Conservation (phyloP, 2,797 vertebrate genomes). For the Sus cebifrons region DNA sequence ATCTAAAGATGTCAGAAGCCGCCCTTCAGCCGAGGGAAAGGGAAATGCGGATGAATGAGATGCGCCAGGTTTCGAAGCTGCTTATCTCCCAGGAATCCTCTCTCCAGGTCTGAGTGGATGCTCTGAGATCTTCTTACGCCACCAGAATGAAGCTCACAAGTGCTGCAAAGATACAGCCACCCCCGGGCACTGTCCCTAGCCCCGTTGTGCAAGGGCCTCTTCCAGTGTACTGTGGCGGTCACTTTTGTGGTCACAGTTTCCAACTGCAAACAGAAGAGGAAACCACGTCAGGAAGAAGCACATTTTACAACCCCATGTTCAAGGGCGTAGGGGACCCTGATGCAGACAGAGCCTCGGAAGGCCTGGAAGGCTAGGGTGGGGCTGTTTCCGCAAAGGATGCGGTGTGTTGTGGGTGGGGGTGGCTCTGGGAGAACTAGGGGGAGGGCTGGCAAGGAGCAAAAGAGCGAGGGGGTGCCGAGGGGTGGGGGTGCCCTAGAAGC, state of each 20-base stretch:
- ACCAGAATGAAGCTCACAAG: not conserved
- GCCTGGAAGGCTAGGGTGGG: not conserved
- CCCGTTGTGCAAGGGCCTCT: conserved; percentile 63
- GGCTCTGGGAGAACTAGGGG: not conserved
- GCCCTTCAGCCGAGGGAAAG: not conserved
- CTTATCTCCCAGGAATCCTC: not conserved
- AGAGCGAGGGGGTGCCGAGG: too few species aligned
- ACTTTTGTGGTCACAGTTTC: conserved; percentile 66
- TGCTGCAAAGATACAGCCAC: not conserved
- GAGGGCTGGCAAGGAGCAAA: too few species aligned
- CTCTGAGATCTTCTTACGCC: not conserved
- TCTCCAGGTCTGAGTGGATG: not conserved
- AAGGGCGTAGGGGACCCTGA: not conserved
- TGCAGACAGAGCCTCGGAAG: not conserved
- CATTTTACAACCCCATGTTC: not conserved
- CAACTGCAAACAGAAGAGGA: conserved; percentile 81
- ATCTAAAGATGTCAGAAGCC: not conserved
- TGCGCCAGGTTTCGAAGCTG: not conserved
- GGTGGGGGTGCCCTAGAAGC: accelerated
- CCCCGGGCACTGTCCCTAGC: not conserved
- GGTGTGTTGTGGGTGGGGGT: not conserved
- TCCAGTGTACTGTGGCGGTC: conserved; percentile 50
- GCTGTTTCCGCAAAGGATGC: not conserved
- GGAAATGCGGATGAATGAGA: not conserved
- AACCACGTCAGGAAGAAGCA: conserved; percentile 55